A percentile compares a stretch with the other conserved stretches of the same genome.
Conservation (phyloP, 2,797 vertebrate genomes). For the Thalassophryne amazonica region DNA sequence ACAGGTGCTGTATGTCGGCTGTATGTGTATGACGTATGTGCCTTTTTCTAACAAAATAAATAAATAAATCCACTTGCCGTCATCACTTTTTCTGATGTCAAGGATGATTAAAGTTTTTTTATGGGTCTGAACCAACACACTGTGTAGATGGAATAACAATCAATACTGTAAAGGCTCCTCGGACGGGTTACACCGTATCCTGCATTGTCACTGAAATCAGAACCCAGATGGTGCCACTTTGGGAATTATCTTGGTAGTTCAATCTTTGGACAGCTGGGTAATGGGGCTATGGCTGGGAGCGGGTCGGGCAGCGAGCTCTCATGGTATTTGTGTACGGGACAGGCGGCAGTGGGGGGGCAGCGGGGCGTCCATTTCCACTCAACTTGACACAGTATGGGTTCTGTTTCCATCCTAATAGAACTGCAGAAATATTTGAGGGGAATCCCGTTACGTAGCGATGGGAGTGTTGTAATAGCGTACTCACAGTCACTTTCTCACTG, state of each 20-base stretch:
- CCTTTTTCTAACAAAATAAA: too few relatives aligned
- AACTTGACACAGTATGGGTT: slow-evolving; percentile 71
- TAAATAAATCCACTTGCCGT: too few relatives aligned
- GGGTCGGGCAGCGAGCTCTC: slow-evolving; percentile 11
- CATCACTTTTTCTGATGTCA: too few relatives aligned
- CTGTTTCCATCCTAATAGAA: slow-evolving; percentile 70
- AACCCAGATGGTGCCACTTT: too few relatives aligned
- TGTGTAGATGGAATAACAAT: too few relatives aligned
- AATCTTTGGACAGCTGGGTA: slow-evolving; percentile 3
- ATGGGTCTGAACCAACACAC: too few relatives aligned
- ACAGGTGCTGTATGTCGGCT: too few relatives aligned
- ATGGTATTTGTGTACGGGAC: slow-evolving; percentile 17
- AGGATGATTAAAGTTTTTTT: too few relatives aligned
- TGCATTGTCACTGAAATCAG: too few relatives aligned
- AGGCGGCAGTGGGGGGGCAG: background rate
- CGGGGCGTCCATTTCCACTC: slow-evolving; percentile 38
- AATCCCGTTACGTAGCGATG: slow-evolving; percentile 78
- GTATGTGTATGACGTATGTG: too few relatives aligned
- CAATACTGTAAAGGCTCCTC: background rate
- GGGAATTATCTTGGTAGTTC: background rate
- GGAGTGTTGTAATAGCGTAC: slow-evolving; percentile 78
- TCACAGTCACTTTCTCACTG: slow-evolving; percentile 83
- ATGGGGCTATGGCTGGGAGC: slow-evolving; percentile 11
- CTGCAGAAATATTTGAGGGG: slow-evolving; percentile 72
- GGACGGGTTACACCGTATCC: background rate